Evolutionary conservation across 2,888 invertebrate genomes (phyloP).

Genomic region (Lithophane semibrunnea): DNA sequence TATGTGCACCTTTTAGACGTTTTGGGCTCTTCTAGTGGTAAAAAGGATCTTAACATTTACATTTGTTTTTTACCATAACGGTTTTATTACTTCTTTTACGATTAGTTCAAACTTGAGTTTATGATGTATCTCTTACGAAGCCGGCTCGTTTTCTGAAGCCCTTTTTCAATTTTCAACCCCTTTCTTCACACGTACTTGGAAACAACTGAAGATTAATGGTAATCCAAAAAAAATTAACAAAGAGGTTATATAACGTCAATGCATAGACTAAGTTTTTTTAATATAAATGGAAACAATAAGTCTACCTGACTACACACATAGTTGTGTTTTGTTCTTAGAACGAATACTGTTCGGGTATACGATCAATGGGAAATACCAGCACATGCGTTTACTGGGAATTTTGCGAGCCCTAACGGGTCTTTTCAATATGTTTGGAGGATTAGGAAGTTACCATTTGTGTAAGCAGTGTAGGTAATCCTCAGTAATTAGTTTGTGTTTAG

Average conservation of each 20-base stretch:
- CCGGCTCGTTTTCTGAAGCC: neutral
- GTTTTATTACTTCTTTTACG: neutral
- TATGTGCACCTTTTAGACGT: neutral
- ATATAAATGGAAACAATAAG: slow-evolving; percentile 35
- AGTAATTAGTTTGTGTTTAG: too few relatives aligned
- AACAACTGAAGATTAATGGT: neutral
- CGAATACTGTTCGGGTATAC: neutral
- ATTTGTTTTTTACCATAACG: neutral
- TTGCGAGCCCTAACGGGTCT: slow-evolving; percentile 42
- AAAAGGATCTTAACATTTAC: neutral
- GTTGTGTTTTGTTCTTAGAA: slow-evolving; percentile 41
- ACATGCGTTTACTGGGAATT: slow-evolving; percentile 31
- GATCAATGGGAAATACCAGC: slow-evolving; percentile 15
- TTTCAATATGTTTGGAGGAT: slow-evolving; percentile 19
- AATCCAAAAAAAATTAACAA: slow-evolving; percentile 11
- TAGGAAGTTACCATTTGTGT: slow-evolving; percentile 17
- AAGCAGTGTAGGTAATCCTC: neutral
- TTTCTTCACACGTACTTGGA: neutral
- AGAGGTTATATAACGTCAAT: neutral
- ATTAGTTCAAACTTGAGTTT: neutral
- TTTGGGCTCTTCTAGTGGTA: neutral
- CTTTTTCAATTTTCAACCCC: neutral
- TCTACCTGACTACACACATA: slow-evolving; percentile 56
- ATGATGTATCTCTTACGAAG: neutral
- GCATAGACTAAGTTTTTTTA: neutral